A percentile compares a stretch with the other conserved stretches of the same genome.
These are phyloP conservation scores for Acomys russatus DNA, from an alignment of 2,797 vertebrate species.

Conservation along the genomic window DNA sequence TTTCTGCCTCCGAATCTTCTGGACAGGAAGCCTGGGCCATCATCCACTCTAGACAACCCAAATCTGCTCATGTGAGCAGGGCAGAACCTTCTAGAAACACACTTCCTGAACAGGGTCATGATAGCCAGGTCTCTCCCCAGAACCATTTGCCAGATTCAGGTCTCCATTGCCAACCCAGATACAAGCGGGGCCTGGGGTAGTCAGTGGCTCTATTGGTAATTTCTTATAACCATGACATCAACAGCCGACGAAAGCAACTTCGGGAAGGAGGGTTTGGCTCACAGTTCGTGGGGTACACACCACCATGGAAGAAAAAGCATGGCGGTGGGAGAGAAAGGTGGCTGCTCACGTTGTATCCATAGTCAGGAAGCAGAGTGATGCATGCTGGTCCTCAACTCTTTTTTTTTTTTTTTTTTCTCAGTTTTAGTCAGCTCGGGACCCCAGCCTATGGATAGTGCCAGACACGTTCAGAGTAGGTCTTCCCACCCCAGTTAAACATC, in stretches of 20 bases:
- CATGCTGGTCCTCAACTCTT: background rate
- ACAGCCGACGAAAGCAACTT: background rate
- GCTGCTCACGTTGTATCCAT: background rate
- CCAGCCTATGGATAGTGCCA: background rate
- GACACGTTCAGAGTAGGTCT: background rate
- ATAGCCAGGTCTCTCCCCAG: background rate
- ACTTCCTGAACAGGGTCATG: background rate
- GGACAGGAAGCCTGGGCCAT: conserved; percentile 38
- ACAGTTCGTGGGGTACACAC: background rate
- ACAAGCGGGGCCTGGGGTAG: background rate
- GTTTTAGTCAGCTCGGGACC: background rate
- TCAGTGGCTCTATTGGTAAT: background rate
- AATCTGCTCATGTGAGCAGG: conserved; percentile 28
- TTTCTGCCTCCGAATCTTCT: conserved; percentile 63
- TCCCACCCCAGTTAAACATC: background rate
- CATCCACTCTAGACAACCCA: background rate
- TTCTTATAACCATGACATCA: background rate
- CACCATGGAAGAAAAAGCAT: background rate
- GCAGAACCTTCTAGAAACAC: conserved; percentile 50
- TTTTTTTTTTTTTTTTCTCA: too few relatives aligned
- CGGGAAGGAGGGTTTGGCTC: background rate
- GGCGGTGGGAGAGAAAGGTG: background rate
- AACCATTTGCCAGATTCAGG: background rate
- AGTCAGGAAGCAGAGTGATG: background rate
- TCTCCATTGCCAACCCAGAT: accelerated